phyloP scores from a whole-genome alignment of 1,140 invertebrate genomes.

The Panagrolaimus sp. region DNA sequence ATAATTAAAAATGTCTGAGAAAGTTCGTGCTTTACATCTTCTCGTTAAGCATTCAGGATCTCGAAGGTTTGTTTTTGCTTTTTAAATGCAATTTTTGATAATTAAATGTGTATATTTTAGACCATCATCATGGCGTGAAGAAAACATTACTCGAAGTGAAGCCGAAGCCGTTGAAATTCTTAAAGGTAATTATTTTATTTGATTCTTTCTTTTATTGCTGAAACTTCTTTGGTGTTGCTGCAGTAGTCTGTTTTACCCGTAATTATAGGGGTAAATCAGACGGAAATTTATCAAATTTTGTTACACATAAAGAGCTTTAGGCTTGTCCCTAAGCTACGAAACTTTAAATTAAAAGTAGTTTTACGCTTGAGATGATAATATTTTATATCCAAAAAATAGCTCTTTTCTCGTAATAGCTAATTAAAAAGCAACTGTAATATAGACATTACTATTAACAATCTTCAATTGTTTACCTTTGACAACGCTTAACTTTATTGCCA shows the following conservation, averaged over 20 bases:
- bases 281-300: slow-evolving; percentile 12
- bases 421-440: slow-evolving; percentile 19
- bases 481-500: no score
- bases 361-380: slow-evolving; percentile 6
- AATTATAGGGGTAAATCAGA: not conserved
- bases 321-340: not conserved
- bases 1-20: slow-evolving; percentile 40
- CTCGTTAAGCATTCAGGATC: slow-evolving; percentile 92
- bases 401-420: not conserved
- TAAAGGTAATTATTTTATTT: slow-evolving; percentile 60
- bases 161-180: slow-evolving; percentile 86
- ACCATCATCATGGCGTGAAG: slow-evolving; percentile 89
- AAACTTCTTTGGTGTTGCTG: not conserved
- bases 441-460: no score
- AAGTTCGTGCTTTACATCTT: slow-evolving; percentile 84
- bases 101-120: slow-evolving; percentile 55
- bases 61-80: slow-evolving; percentile 64
- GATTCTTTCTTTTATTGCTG: not conserved
- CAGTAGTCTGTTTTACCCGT: no score
- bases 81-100: slow-evolving; percentile 61
- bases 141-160: slow-evolving; percentile 82
- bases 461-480: no score
- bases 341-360: slow-evolving; percentile 18
- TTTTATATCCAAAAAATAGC: not conserved
- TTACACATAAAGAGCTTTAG: no score